Evolutionary conservation across 2,888 invertebrate species (phyloP).

Genomic region (Ectropis crepuscularia): DNA sequence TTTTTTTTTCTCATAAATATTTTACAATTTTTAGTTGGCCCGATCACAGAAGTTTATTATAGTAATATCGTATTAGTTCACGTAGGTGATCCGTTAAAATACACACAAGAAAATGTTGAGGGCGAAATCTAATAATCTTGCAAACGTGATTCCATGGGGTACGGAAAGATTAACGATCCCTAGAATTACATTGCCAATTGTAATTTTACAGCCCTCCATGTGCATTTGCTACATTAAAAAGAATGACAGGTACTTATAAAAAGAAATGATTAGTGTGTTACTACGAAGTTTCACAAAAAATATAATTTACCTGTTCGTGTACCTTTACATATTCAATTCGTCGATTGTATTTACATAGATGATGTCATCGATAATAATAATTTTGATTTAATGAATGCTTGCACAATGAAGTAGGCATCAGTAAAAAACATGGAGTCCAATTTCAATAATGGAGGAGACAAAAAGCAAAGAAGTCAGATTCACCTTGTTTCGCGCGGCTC

Average conservation of each 20-base stretch:
- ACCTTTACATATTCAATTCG: not conserved
- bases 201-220: slow-evolving; percentile 30
- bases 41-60: no score
- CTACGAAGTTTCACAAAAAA: not conserved
- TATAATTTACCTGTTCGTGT: not conserved
- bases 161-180: slow-evolving; percentile 59
- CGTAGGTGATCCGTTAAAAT: not conserved
- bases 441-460: slow-evolving; percentile 62
- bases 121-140: slow-evolving; percentile 18
- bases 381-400: slow-evolving; percentile 18
- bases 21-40: no score
- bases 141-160: slow-evolving; percentile 44
- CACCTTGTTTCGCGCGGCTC: slow-evolving; percentile 77
- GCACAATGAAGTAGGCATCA: slow-evolving; percentile 10
- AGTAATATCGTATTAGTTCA: no score
- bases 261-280: not conserved
- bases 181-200: slow-evolving; percentile 53
- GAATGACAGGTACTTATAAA: not conserved
- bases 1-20: no score
- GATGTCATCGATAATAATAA: slow-evolving; percentile 30
- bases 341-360: slow-evolving; percentile 14
- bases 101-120: not conserved
- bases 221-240: slow-evolving; percentile 4
- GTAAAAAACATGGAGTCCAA: slow-evolving; percentile 44
- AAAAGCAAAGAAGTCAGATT: slow-evolving; percentile 69